A percentile compares a stretch with the other conserved stretches of the same genome.
Evolutionary conservation across 2,797 vertebrate genomes (phyloP).

Genomic region (Sandelia bainsii): DNA sequence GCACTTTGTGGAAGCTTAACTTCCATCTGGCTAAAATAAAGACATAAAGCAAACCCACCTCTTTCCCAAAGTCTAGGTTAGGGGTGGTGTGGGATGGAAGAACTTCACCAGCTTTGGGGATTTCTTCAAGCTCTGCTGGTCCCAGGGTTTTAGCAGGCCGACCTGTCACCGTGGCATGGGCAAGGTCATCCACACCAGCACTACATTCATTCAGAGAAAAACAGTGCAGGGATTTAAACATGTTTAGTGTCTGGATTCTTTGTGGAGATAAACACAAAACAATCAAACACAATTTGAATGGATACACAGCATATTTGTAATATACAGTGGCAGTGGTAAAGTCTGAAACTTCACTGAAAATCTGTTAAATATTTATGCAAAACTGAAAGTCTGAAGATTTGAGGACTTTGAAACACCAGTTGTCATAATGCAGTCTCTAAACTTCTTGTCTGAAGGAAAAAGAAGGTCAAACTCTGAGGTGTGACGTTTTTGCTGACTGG

Average conservation of each 20-base stretch:
- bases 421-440: no score
- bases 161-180: conserved; percentile 65
- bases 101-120: conserved; percentile 54
- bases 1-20: background rate
- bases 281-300: no score
- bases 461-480: no score
- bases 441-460: no score
- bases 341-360: no score
- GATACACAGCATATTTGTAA: no score
- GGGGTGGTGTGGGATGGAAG: conserved; percentile 80
- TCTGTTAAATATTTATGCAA: no score
- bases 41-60: conserved; percentile 75
- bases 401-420: no score
- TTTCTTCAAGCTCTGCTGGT: conserved; percentile 51
- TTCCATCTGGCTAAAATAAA: background rate
- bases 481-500: no score
- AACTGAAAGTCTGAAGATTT: no score
- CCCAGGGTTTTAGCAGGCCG: conserved; percentile 54
- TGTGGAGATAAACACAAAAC: background rate
- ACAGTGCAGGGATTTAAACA: background rate
- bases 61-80: conserved; percentile 81
- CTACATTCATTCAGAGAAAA: conserved; percentile 49
- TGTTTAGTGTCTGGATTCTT: background rate
- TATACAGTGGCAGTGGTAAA: no score
- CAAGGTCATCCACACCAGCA: conserved; percentile 57